Conservation (phyloP, 2,888 invertebrate genomes). For the Epistrophe grossulariae region DNA sequence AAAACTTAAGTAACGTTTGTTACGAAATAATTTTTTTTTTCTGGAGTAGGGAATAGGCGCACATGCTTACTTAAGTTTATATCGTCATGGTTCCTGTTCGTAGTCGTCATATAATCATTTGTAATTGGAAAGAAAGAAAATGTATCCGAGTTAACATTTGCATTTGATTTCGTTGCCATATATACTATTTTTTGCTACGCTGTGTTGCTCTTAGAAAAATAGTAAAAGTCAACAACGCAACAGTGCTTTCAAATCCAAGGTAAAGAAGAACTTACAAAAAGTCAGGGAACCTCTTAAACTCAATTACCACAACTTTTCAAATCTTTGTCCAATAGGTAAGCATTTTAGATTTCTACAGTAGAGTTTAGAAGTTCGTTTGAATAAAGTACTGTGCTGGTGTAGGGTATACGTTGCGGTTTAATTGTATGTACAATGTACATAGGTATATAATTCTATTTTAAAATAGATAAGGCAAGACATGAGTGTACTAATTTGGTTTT, state of each 20-base stretch:
- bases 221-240: slow-evolving; percentile 68
- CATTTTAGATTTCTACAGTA: background rate
- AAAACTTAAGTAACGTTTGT: slow-evolving; percentile 1
- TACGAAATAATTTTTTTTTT: slow-evolving; percentile 30
- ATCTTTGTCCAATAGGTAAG: slow-evolving; percentile 20
- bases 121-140: slow-evolving; percentile 58
- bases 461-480: too few species aligned
- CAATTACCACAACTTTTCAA: slow-evolving; percentile 61
- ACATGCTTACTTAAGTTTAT: slow-evolving; percentile 25
- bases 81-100: slow-evolving; percentile 40
- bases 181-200: slow-evolving; percentile 29
- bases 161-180: slow-evolving; percentile 37
- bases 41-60: slow-evolving; percentile 37
- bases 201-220: slow-evolving; percentile 30
- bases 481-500: too few species aligned
- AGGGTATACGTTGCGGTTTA: too few species aligned
- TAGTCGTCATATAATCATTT: slow-evolving; percentile 28
- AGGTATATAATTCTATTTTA: too few species aligned
- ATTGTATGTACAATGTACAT: background rate
- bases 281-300: slow-evolving; percentile 55
- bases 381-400: too few species aligned
- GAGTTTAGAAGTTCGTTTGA: background rate
- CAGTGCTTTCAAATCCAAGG: slow-evolving; percentile 61
- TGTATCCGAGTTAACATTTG: slow-evolving; percentile 44
- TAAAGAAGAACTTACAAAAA: slow-evolving; percentile 29